phyloP scores from a whole-genome alignment of 2,888 invertebrate genomes.

The Timema cristinae region DNA sequence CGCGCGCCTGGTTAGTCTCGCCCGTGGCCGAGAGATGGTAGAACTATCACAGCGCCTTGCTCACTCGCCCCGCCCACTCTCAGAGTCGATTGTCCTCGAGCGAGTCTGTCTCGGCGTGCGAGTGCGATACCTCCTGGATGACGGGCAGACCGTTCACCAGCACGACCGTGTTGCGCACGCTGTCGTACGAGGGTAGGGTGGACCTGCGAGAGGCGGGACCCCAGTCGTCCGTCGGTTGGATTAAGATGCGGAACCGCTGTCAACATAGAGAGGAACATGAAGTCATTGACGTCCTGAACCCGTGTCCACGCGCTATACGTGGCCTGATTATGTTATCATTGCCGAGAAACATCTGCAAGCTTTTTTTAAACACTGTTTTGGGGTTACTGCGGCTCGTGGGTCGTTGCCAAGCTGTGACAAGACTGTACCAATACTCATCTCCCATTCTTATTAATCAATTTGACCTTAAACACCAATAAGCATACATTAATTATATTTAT shows the following conservation, averaged over 20 bases:
- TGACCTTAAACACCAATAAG: no score
- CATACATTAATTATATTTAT: no score
- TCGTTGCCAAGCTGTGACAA: no score
- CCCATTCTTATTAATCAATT: no score
- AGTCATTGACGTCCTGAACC: conserved; percentile 5
- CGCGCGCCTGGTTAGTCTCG: no score
- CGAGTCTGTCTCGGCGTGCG: conserved; percentile 27
- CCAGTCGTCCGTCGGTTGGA: conserved; percentile 70
- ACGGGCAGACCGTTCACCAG: conserved; percentile 48
- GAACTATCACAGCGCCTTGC: no score
- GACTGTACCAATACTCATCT: no score
- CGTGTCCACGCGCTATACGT: neutral
- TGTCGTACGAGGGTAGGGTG: conserved; percentile 45
- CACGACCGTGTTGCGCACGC: conserved; percentile 49
- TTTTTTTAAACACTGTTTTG: no score
- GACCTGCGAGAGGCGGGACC: conserved; percentile 53
- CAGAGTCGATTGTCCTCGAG: conserved; percentile 30
- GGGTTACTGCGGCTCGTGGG: no score
- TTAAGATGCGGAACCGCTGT: conserved; percentile 57
- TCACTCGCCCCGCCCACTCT: conserved; percentile 20
- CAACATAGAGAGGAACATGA: no score
- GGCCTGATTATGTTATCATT: neutral
- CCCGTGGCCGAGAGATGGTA: no score
- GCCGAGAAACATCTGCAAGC: no score
- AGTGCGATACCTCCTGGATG: conserved; percentile 25